Evolutionary conservation across 2,113 vertebrate species (phyloP).

Genomic region (Varanus komodoensis): DNA sequence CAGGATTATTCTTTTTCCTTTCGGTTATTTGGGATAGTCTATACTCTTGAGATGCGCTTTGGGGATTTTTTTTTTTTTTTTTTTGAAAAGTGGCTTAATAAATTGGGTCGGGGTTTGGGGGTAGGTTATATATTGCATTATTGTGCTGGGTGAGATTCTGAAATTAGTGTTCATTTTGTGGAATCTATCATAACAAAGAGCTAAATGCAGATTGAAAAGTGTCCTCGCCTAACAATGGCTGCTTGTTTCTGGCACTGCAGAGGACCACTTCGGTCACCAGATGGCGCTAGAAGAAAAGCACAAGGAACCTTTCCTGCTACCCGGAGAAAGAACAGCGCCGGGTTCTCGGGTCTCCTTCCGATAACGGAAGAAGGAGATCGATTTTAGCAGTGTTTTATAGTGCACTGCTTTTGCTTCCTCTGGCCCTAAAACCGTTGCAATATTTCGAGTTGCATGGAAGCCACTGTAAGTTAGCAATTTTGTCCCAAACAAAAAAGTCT

Average conservation of each 20-base stretch:
- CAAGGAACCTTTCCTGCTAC: neutral
- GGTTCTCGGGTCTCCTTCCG: neutral
- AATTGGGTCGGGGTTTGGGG: neutral
- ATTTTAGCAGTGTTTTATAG: neutral
- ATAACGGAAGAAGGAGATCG: neutral
- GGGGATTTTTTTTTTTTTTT: neutral
- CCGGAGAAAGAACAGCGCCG: neutral
- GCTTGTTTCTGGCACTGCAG: neutral
- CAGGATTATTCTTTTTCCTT: neutral
- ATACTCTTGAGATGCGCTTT: neutral
- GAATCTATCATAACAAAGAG: neutral
- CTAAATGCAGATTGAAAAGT: neutral
- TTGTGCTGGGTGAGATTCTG: neutral
- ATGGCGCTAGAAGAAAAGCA: slow-evolving; percentile 20
- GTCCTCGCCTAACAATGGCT: neutral
- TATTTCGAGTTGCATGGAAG: neutral
- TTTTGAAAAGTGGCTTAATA: neutral
- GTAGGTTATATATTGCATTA: neutral
- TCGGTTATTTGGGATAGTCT: neutral
- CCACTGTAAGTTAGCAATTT: neutral
- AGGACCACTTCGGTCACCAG: neutral
- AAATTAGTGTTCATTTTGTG: neutral
- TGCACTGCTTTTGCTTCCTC: neutral
- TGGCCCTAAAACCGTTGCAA: too few relatives aligned
- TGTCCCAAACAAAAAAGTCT: neutral